Base-by-base conservation (phyloP, 2,113 vertebrate genomes). In the Poeciliopsis prolifica region DNA sequence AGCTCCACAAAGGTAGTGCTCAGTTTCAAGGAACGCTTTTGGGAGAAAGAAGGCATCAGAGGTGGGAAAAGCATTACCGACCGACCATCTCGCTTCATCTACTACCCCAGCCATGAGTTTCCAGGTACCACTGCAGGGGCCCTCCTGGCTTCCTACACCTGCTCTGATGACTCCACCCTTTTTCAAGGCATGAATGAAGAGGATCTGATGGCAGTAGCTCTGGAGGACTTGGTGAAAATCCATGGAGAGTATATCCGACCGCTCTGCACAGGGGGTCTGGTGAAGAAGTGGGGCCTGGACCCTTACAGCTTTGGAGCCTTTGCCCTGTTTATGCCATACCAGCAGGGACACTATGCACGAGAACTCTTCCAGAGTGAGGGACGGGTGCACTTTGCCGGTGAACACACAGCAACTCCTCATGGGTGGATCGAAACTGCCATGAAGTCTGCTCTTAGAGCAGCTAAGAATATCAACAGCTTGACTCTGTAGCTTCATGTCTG, bases 341-440 rank as follows among this genome's bases (percentile, higher is more conserved):
- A 96, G 82, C 91, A 92, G 13, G 68, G 30, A 0, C 88, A 95
- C 63, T 96, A 93, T 58, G 91, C 90, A 0, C 3, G 0, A 3
- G 80, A 79, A 1, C 90, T 98, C 28, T 95, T 95, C 26, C 4
- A 87, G 65, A 90, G 72, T 0, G 95, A 96, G 70, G 93, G 92
- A 0, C 77, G 90, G 44, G 82, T 97, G 13, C 84, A 95, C 71
- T 97, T 98, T 14, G 95, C 95, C 0, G 96, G 96, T 0, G 96
- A 97, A n/a, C 97, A 98, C 67, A 60, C 95, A 0, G 88, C 91
- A 0, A 87, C 84, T 13, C 96, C 96, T 0, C 95, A 96, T 0
- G 94, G 68, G 37, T 98, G 97, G 96, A 95, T 96, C 0, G 97
- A 98, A 54, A 95, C 95, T 0, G 65, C 96, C 65, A 91, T 97